These are phyloP conservation scores for Odobenus rosmarus DNA, from an alignment of 2,113 vertebrate genomes.

Conservation along the genomic window DNA sequence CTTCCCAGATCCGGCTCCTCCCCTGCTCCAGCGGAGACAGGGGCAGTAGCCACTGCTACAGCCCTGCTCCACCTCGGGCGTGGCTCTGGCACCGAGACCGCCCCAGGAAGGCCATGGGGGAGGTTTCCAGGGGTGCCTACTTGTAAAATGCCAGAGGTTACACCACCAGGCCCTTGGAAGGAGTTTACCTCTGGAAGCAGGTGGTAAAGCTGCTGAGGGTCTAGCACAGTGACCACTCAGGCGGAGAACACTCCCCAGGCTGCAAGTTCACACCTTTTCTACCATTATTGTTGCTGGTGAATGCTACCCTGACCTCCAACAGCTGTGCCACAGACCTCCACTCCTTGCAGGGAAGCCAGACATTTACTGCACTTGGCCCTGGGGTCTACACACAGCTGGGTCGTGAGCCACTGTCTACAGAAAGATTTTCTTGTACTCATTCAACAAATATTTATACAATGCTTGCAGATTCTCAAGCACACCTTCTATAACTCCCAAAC, in stretches of 20 bases:
- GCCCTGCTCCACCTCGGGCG: fast-evolving
- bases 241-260: fast-evolving
- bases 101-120: neutral
- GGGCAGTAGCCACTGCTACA: fast-evolving
- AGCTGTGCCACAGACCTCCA: fast-evolving
- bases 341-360: neutral
- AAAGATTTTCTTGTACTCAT: neutral
- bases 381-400: neutral
- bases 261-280: fast-evolving
- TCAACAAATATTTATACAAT: neutral
- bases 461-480: no score
- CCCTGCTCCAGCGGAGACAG: neutral
- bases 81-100: neutral
- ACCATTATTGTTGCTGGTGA: fast-evolving
- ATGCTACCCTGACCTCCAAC: fast-evolving
- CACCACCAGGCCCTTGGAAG: neutral
- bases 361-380: fast-evolving
- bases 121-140: neutral
- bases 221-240: fast-evolving
- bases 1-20: neutral
- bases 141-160: fast-evolving
- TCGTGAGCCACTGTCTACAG: fast-evolving
- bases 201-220: neutral
- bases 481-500: neutral
- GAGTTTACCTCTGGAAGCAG: no score